A percentile compares a stretch with the other conserved stretches of the same genome.
Evolutionary conservation across 1,140 invertebrate species (phyloP).

Genomic region (Anastatus disparis): DNA sequence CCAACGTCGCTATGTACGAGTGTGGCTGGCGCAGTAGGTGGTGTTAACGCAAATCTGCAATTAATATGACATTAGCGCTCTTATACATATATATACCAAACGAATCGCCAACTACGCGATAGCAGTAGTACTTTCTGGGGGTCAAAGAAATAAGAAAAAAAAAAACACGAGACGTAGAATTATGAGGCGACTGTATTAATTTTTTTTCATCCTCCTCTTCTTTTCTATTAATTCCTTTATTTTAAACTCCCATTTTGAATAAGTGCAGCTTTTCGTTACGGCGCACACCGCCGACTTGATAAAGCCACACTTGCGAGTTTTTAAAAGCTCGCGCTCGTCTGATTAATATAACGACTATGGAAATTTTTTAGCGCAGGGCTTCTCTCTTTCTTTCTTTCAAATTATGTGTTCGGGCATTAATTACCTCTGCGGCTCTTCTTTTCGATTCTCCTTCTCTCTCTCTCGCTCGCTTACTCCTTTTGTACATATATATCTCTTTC

Average conservation of each 20-base stretch:
- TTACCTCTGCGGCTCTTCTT: background rate
- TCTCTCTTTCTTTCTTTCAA: too few species aligned
- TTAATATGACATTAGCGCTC: slow-evolving; percentile 60
- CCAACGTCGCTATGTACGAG: too few species aligned
- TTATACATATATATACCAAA: too few species aligned
- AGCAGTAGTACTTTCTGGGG: too few species aligned
- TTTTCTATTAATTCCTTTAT: too few species aligned
- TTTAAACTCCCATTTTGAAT: too few species aligned
- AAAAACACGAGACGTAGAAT: too few species aligned
- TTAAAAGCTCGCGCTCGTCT: background rate
- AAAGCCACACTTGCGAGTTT: too few species aligned
- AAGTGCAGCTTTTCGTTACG: slow-evolving; percentile 11
- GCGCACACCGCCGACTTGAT: background rate
- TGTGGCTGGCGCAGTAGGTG: background rate
- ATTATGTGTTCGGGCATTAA: slow-evolving; percentile 33
- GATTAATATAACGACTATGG: slow-evolving; percentile 13
- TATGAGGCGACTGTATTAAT: too few species aligned
- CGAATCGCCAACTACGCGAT: background rate
- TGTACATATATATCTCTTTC: slow-evolving; percentile 19
- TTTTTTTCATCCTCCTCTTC: too few species aligned
- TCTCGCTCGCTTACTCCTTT: too few species aligned
- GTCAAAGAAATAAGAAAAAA: too few species aligned
- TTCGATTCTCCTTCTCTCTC: background rate
- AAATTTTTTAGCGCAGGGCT: background rate
- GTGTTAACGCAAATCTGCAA: slow-evolving; percentile 42